Conservation (phyloP, 2,113 vertebrate species). For the Perca flavescens region DNA sequence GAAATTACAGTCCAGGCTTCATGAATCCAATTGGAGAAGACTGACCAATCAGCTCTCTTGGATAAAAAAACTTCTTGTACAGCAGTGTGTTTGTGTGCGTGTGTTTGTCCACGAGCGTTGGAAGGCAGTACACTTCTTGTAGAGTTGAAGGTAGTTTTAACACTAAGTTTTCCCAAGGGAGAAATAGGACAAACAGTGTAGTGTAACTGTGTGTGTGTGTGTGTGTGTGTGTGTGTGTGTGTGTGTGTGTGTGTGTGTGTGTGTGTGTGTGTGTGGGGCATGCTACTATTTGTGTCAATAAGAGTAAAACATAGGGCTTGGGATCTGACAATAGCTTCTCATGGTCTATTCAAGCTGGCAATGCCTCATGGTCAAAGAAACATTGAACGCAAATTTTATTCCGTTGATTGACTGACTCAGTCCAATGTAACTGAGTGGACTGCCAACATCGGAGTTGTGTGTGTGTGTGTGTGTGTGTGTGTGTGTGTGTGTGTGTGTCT, state of each 20-base stretch:
- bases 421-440: background rate
- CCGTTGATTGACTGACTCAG: background rate
- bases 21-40: constrained; percentile 34
- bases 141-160: constrained; percentile 28
- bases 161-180: constrained; percentile 32
- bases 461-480: constrained; percentile 3
- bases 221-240: no score
- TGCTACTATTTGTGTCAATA: background rate
- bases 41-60: constrained; percentile 40
- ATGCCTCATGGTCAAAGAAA: background rate
- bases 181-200: background rate
- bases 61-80: constrained; percentile 1
- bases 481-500: background rate
- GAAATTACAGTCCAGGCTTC: constrained; percentile 47
- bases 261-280: background rate
- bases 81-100: background rate
- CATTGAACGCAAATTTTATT: background rate
- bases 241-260: no score
- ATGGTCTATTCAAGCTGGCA: background rate
- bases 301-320: background rate
- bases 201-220: background rate
- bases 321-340: background rate
- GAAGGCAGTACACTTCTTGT: constrained; percentile 37
- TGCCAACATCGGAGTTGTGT: background rate
- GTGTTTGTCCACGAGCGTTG: background rate